Percentiles rank a stretch among this genome's conserved stretches.
phyloP scores from a whole-genome alignment of 2,888 invertebrate species.

The Palloptera scutellata region DNA sequence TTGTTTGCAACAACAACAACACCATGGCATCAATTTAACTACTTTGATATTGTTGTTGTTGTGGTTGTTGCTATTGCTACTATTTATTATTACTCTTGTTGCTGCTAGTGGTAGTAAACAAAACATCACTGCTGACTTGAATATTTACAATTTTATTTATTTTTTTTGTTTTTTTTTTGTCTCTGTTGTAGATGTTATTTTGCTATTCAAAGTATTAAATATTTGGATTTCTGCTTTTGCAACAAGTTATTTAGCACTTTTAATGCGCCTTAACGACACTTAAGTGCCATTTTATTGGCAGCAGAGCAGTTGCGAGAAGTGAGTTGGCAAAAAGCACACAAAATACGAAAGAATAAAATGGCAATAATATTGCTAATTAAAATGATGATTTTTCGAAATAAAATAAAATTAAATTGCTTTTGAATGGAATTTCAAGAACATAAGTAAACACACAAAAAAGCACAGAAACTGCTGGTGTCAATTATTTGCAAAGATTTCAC shows the following conservation, averaged over 20 bases:
- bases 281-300: constrained; percentile 24
- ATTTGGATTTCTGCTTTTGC: constrained; percentile 2
- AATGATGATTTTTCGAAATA: constrained; percentile 17
- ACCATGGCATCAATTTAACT: too few relatives aligned
- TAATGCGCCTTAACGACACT: constrained; percentile 17
- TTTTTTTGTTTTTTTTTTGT: not conserved
- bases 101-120: too few relatives aligned
- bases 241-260: constrained; percentile 29
- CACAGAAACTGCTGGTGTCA: constrained; percentile 27
- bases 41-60: not conserved
- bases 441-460: constrained; percentile 3
- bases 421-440: not conserved
- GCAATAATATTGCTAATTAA: constrained; percentile 27
- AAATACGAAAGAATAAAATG: constrained; percentile 4
- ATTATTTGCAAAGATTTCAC: constrained; percentile 26
- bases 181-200: not conserved
- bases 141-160: not conserved
- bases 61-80: too few relatives aligned
- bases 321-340: constrained; percentile 15
- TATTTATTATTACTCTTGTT: too few relatives aligned
- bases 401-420: constrained; percentile 3
- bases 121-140: not conserved
- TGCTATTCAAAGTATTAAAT: not conserved
- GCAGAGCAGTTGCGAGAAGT: constrained; percentile 6
- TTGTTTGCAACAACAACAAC: not conserved